Evolutionary conservation across 35 echinoderm and acorn worm genomes (phyloP), one percentile per base, ranked within the genome.

Genomic region (Apostichopus californicus): DNA sequence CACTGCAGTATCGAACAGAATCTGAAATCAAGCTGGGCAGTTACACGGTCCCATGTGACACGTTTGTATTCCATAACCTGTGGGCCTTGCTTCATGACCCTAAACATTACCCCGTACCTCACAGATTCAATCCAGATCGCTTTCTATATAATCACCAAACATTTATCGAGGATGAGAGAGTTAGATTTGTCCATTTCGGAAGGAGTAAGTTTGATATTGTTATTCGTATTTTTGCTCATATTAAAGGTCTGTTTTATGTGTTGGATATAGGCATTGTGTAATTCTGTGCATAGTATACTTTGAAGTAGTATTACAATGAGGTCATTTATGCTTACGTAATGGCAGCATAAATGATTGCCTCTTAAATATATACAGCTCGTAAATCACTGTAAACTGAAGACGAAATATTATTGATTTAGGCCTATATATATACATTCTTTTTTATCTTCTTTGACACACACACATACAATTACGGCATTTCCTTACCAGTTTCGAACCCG

Each of bases 101-200:
- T 4, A 54, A 86, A 9, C 22, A 75, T 3, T 93, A 73, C 17
- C 81, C 92, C 5, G 7, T 86, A 71, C 92, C 92, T 9, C 80
- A 93, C 20, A 77, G 86, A 77, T 93, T 86, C 56, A 77, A 86
- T 26, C 92, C 92, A 6, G 92, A 93, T 68, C 58, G 92, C 8
- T 93, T 93, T 78, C 24, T 93, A 12, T 73, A 59, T 8, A 77
- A 77, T 79, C 73, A 79, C 54, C 86, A 14, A 56, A 24, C n/a
- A 56, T 79, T 91, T 59, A 34, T 79, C 5, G 73, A 79, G 59
- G 89, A 91, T 79, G 71, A 91, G 5, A 79, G 71, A 57, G 73
- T 91, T n/a, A 53, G 77, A 68, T 91, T 79, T 78, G 21, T 90
- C 21, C 88, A 90, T 3, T 90, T 90, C 23, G 88, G 88, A 54